Evolutionary conservation across 2,113 vertebrate genomes (phyloP), one percentile per base, ranked within the genome.

Genomic region (Semnornis frantzii): DNA sequence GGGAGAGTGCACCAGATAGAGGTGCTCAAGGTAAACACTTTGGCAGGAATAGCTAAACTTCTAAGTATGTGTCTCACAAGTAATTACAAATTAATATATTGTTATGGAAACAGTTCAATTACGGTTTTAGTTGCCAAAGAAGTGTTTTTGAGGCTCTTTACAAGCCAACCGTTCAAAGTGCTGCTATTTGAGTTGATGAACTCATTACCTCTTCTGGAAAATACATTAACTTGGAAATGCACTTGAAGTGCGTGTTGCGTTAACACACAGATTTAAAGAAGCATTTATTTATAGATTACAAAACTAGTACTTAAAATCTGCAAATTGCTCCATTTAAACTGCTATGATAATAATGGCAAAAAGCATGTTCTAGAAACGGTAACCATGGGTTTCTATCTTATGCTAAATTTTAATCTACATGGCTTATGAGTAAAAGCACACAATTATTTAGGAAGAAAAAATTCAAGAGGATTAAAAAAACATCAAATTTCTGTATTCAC

Each of bases 141-240:
- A 72, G 30, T 31, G 42, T 72, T 90, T 89, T 78, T 54, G 81
- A 82, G 63, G 58, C 19, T 58, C 69, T 74, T 71, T 50, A 59
- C 30, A 92, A 86, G 30, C 39, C 58, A 88, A 3, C 44, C 4
- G 0, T 69, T 92, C 37, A 46, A 59, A 90, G 24, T 24, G 50
- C 75, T 75, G 31, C 80, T 59, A 10, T 86, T 78, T 84, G 66
- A 93, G 81, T 10, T 94, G 69, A 93, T 74, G 86, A 91, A 89
- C 70, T 89, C 70, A 73, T 86, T 93, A 89, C 54, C 77, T 82
- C 83, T 75, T 82, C 71, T 69, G 78, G 92, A 90, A 84, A 89
- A 90, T 66, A 9, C 17, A 82, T 8, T 50, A 69, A 34, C 44
- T 81, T 75, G 74, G 66, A 92, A 93, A 86, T 8, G 34, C 39